A percentile compares a stretch with the other conserved stretches of the same genome.
Evolutionary conservation across 92 coral and sea anemone genomes (phyloP).

Genomic region (Pocillopora grandis): DNA sequence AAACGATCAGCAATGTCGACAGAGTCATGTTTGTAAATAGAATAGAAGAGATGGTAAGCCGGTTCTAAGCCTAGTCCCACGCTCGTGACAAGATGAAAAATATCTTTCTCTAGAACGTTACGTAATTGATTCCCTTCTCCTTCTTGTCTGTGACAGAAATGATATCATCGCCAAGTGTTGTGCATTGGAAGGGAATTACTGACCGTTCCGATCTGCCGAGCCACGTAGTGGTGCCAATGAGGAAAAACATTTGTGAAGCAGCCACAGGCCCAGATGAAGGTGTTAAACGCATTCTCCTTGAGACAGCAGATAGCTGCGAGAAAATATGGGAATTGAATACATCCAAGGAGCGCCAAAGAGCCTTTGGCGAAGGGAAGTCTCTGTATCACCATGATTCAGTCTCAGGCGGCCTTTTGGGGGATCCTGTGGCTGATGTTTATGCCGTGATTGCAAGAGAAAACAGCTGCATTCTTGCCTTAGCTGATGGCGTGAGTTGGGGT

Average conservation of each 20-base stretch:
- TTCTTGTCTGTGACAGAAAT: slow-evolving; percentile 50
- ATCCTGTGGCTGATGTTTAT: slow-evolving; percentile 97
- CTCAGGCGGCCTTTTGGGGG: slow-evolving; percentile 70
- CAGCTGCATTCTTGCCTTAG: slow-evolving; percentile 87
- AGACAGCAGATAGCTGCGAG: slow-evolving; percentile 40
- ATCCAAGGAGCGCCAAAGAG: slow-evolving; percentile 61
- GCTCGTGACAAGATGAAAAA: too few species aligned
- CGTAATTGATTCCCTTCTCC: background rate
- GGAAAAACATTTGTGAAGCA: slow-evolving; percentile 60
- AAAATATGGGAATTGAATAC: slow-evolving; percentile 62
- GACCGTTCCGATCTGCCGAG: slow-evolving; percentile 67
- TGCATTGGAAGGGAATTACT: slow-evolving; percentile 52
- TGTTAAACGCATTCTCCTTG: slow-evolving; percentile 50
- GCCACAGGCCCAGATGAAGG: slow-evolving; percentile 99
- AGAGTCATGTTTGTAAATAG: too few species aligned
- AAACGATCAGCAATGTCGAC: too few species aligned
- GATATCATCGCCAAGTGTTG: slow-evolving; percentile 60
- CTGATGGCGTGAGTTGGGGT: slow-evolving; percentile 99
- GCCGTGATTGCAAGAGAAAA: slow-evolving; percentile 92
- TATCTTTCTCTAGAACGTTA: too few species aligned
- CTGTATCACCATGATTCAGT: slow-evolving; percentile 83
- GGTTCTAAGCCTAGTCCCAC: too few species aligned
- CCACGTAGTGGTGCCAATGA: slow-evolving; percentile 58
- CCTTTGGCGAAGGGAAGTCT: slow-evolving; percentile 85
- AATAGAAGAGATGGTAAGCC: too few species aligned